Base-by-base conservation (phyloP, 2,888 invertebrate genomes). In the Drosophila robusta region DNA sequence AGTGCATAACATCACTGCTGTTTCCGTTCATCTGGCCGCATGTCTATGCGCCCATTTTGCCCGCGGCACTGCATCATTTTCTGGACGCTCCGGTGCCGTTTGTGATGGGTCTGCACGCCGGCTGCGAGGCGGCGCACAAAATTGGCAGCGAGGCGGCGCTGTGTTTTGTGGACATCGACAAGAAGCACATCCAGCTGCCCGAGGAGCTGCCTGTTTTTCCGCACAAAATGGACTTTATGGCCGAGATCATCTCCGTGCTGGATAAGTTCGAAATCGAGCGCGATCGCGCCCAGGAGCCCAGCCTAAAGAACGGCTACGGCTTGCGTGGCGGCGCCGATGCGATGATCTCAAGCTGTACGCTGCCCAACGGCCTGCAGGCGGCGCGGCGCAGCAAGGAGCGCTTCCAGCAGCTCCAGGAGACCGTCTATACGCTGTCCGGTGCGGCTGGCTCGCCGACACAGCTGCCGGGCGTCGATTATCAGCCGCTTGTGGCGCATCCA, bases 31-130 rank as follows among this genome's bases (percentile, higher is more conserved):
- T 95, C 26, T 99, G 99, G 99, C 98, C 98, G 55, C 99, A 99
- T 92, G 99, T 99, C 3, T 99, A 99, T 93, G 99, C 99, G 67
- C 99, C 99, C 29, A 98, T 99, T 90, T 93, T 99, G 85, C 99
- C 99, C 1, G 97, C 98, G 51, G 96, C 97, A 16, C 93, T 98
- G 70, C 96, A 97, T 92, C 98, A 99, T 91, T 99, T 99, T 93
- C 94, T 99, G 47, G 99, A 99, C 93, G 99, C 99, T 5, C 99
- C 99, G 0, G 99, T 99, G 56, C 99, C 99, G 36, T 99, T 98
- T 93, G 96, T 99, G 68, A 99, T 99, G 99, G 99, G 99, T 90
- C 92, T 96, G 16, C 95, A 96, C 90, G 94, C 95, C 0, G 94
- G 93, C 16, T 92, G 93, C 45, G 94, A 94, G 76, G 93, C 93